phyloP scores from a whole-genome alignment of 2,888 invertebrate genomes.

The Amorpha juglandis region DNA sequence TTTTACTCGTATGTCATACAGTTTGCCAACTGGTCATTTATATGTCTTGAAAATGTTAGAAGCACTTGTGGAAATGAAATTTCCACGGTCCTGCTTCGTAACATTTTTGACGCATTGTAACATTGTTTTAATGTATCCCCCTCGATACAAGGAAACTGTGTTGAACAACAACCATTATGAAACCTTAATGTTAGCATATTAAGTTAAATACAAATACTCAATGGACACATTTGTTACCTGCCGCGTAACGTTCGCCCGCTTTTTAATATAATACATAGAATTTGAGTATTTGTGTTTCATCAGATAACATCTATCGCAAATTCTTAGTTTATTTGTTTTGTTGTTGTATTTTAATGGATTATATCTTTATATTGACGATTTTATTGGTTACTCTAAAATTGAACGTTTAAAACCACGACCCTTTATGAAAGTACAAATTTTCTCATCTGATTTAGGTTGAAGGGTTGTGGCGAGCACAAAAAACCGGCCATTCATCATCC shows the following conservation, averaged over 20 bases:
- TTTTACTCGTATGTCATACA: conserved; percentile 25
- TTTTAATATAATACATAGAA: conserved; percentile 40
- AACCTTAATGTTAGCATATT: conserved; percentile 51
- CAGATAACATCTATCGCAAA: conserved; percentile 56
- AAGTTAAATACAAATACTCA: conserved; percentile 81
- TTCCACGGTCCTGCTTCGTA: conserved; percentile 53
- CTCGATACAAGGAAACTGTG: conserved; percentile 42
- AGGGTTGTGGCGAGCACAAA: conserved; percentile 62
- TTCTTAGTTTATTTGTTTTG: conserved; percentile 75
- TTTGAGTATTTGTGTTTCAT: conserved; percentile 81
- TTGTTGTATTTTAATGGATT: conserved; percentile 82
- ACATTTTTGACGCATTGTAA: conserved; percentile 60
- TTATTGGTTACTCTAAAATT: conserved; percentile 63
- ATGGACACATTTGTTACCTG: conserved; percentile 60
- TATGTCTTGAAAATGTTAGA: conserved; percentile 56
- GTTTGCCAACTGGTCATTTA: conserved; percentile 52
- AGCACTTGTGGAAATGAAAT: conserved; percentile 64
- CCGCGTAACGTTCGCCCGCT: conserved; percentile 49
- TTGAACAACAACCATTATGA: conserved; percentile 32
- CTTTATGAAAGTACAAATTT: conserved; percentile 79
- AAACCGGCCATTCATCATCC: conserved; percentile 62
- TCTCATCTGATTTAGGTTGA: conserved; percentile 74
- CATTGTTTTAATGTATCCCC: conserved; percentile 48
- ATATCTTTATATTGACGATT: conserved; percentile 74
- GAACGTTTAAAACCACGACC: conserved; percentile 55